Evolutionary conservation across 1,140 invertebrate genomes (phyloP), one percentile per base, ranked within the genome.

Genomic region (Drosophila albomicans): DNA sequence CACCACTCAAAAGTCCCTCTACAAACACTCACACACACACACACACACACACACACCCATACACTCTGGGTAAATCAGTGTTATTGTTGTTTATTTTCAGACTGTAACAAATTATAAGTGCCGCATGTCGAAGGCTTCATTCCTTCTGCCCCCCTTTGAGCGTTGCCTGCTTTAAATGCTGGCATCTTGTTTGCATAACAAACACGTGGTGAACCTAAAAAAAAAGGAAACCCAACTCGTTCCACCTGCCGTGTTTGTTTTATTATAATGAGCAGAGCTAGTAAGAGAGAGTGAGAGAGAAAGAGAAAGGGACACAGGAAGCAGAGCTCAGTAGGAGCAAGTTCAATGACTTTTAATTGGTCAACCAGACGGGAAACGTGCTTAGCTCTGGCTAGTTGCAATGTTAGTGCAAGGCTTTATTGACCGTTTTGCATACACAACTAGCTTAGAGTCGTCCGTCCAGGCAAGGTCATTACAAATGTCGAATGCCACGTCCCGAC

Each of bases 81-180:
- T 69, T 74, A 62, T 70, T 82, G 66, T 82, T 87, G 75, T 82
- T 84, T 85, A 82, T 88, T 77, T 82, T 62, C 75, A 64, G 57
- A 81, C 65, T 65, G 82, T 63, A 82, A 87, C 82, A 87, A 87
- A 87, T 87, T 87, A 87, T 74, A 79, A 87, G 79, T 82, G 75
- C 76, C 67, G 65, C 78, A 82, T 82, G 79, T 82, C 79, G 82
- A 87, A 79, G 82, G 72, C 68, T 82, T 87, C 76, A 79, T 82
- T 63, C 48, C 59, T 2, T 49, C 35, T 25, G 13, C 45, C 13
- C 13, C 46, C 16, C 16, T 49, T 49, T 25, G 82, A 28, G 49
- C 20, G 20, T 15, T 35, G 28, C 25, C 28, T 43, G 35, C 32
- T 35, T 52, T 58, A 68, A 81, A 63, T 68, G 51, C 25, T 76